Evolutionary conservation across 2,113 vertebrate species (phyloP).

Genomic region (Rousettus leschenaultii): DNA sequence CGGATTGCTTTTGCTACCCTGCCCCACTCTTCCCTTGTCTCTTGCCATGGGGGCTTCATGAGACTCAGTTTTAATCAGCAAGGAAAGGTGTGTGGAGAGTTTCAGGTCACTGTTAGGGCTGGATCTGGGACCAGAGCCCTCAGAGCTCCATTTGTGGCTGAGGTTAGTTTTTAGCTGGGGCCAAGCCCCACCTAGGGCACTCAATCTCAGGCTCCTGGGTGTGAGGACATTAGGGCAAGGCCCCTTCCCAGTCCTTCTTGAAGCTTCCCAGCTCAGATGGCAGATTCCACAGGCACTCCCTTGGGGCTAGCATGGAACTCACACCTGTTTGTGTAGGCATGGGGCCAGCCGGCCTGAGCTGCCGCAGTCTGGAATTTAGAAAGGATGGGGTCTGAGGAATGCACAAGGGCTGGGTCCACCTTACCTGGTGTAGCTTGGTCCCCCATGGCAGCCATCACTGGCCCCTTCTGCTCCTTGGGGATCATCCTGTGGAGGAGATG

Average conservation of each 20-base stretch:
- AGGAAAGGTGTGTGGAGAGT: background rate
- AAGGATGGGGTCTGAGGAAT: background rate
- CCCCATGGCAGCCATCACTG: slow-evolving; percentile 73
- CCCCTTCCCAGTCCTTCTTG: background rate
- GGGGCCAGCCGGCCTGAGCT: background rate
- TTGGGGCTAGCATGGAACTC: background rate
- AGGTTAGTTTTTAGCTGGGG: background rate
- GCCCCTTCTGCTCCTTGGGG: slow-evolving; percentile 73
- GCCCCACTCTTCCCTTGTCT: background rate
- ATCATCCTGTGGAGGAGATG: slow-evolving; percentile 72
- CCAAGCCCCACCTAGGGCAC: background rate
- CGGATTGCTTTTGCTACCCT: background rate
- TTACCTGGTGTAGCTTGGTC: slow-evolving; percentile 78
- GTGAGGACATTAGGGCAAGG: background rate
- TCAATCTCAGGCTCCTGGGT: background rate
- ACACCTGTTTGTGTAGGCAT: background rate
- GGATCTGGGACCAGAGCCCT: background rate
- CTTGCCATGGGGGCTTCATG: rapidly evolving
- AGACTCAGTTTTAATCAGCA: background rate
- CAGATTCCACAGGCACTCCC: background rate
- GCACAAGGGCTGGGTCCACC: background rate
- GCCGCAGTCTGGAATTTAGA: background rate
- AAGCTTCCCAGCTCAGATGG: background rate
- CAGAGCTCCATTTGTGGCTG: background rate
- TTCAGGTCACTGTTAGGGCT: background rate